Conservation (phyloP, 2,888 invertebrate genomes). For the Agriopis leucophaearia region DNA sequence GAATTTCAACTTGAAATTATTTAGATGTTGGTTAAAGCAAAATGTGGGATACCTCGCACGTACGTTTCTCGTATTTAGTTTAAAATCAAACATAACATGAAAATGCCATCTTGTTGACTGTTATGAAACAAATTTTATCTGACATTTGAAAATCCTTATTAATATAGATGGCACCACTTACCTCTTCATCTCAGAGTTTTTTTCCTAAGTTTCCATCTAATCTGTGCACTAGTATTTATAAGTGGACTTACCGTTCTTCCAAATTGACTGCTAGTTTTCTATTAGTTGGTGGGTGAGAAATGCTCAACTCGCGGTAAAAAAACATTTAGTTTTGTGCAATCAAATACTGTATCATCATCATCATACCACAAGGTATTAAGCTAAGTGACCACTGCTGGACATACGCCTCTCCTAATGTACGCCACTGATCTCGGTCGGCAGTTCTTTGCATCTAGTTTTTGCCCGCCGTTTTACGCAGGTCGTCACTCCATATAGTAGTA, state of each 20-base stretch:
- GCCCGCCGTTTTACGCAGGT: too few relatives aligned
- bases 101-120: too few relatives aligned
- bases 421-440: too few relatives aligned
- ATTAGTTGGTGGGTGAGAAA: background rate
- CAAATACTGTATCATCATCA: background rate
- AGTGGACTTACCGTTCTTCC: background rate
- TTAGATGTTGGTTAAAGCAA: background rate
- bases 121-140: background rate
- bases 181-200: background rate
- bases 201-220: background rate
- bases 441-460: too few relatives aligned
- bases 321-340: background rate
- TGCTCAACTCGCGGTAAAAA: background rate
- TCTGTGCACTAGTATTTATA: background rate
- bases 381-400: background rate
- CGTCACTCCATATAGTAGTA: too few relatives aligned
- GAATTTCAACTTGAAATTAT: constrained; percentile 14
- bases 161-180: constrained; percentile 2
- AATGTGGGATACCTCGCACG: background rate
- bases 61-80: background rate
- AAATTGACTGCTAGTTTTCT: background rate
- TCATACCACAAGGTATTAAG: background rate
- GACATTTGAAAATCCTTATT: too few relatives aligned
- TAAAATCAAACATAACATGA: too few relatives aligned
- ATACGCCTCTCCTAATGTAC: too few relatives aligned